Evolutionary conservation across 2,797 vertebrate genomes (phyloP).

Genomic region (Acipenser oxyrinchus): DNA sequence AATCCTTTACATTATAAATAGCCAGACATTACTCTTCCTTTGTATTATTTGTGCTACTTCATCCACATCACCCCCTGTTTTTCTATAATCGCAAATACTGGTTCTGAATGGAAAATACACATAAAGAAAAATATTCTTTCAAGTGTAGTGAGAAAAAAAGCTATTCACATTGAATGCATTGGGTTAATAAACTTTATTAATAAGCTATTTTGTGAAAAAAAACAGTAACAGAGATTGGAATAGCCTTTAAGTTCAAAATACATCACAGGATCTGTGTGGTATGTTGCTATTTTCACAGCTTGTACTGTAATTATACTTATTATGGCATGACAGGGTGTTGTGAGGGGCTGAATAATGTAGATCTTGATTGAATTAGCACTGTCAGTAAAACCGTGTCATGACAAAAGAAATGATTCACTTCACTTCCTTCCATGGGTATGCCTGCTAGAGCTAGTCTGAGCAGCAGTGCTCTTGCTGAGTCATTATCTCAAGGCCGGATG

Average conservation of each 20-base stretch:
- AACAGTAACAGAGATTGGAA: not conserved
- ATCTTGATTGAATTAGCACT: too few relatives aligned
- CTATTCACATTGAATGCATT: slow-evolving; percentile 21
- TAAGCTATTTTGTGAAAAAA: not conserved
- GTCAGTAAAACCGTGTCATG: too few relatives aligned
- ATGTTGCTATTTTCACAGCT: too few relatives aligned
- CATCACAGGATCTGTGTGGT: not conserved
- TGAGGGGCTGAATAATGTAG: too few relatives aligned
- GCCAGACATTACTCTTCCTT: slow-evolving; percentile 14
- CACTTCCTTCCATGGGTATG: too few relatives aligned
- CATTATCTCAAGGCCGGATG: too few relatives aligned
- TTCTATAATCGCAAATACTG: slow-evolving; percentile 24
- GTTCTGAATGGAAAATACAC: slow-evolving; percentile 19
- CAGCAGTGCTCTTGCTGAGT: too few relatives aligned
- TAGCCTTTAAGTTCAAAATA: not conserved
- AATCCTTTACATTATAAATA: slow-evolving; percentile 6
- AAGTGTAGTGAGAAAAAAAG: slow-evolving; percentile 27
- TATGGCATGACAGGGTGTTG: too few relatives aligned
- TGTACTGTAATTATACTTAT: too few relatives aligned
- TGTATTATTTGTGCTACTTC: slow-evolving; percentile 17
- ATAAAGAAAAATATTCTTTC: not conserved
- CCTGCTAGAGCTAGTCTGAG: too few relatives aligned
- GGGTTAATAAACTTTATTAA: not conserved
- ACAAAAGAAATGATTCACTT: too few relatives aligned
- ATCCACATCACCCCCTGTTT: slow-evolving; percentile 24